Percentiles rank a stretch among this genome's conserved stretches.
phyloP scores from a whole-genome alignment of 2,113 vertebrate genomes.

The Stegostoma tigrinum region DNA sequence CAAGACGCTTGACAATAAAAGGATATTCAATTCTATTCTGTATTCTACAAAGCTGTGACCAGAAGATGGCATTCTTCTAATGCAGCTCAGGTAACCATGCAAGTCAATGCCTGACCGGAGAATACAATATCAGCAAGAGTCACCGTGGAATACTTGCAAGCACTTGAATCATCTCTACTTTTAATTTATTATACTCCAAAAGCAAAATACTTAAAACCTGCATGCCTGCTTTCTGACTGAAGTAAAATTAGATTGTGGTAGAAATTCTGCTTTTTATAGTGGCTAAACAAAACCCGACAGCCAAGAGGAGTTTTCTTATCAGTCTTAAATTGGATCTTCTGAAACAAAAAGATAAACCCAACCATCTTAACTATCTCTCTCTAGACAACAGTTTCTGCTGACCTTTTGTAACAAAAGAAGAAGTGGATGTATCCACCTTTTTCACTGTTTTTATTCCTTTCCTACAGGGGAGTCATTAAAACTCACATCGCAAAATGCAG shows the following conservation, averaged over 20 bases:
- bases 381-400: neutral
- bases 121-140: too few species aligned
- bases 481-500: neutral
- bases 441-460: neutral
- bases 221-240: neutral
- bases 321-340: neutral
- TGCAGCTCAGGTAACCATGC: too few species aligned
- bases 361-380: neutral
- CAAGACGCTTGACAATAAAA: too few species aligned
- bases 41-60: too few species aligned
- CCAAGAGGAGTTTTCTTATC: neutral
- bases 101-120: too few species aligned
- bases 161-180: too few species aligned
- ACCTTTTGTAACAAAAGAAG: neutral
- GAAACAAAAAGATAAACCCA: neutral
- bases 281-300: neutral
- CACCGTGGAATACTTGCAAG: too few species aligned
- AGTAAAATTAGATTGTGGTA: neutral
- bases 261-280: neutral
- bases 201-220: neutral
- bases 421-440: neutral
- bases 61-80: too few species aligned
- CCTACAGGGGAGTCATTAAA: neutral
- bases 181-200: neutral
- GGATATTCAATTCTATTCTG: too few species aligned